Base-by-base conservation (phyloP, 1,140 invertebrate species). In the Sipha flava region DNA sequence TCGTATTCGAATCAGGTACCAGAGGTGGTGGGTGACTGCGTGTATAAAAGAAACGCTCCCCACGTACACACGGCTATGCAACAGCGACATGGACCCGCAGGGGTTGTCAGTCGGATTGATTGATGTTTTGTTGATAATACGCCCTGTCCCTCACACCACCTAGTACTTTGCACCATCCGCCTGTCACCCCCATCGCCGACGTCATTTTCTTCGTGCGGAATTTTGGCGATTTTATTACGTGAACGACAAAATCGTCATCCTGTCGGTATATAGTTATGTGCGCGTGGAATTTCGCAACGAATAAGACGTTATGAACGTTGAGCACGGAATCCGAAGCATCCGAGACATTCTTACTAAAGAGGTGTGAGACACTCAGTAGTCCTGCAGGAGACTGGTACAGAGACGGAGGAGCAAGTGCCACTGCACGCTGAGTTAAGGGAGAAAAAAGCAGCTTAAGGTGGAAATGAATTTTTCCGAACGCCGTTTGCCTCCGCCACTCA, bases 1-100 rank as follows among this genome's bases (percentile, higher is more conserved):
- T 75, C 72, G 16, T 75, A 75, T 75, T 75, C 72, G 47, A 75
- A 75, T 75, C 72, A 75, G 72, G 72, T 75, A 31, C n/a, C n/a
- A n/a, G n/a, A n/a, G n/a, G n/a, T n/a, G n/a, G n/a, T n/a, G n/a
- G n/a, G n/a, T n/a, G n/a, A n/a, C n/a, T n/a, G n/a, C n/a, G n/a
- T n/a, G n/a, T n/a, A n/a, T n/a, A n/a, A n/a, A n/a, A n/a, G n/a
- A n/a, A n/a, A n/a, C n/a, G n/a, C n/a, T n/a, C n/a, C 18, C 5
- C 47, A 12, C 64, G 72, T 54, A 31, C 26, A 66, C 5, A 31
- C 18, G 6, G 21, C 31, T n/a, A n/a, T n/a, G n/a, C 29, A 29
- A 37, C 16, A 49, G 26, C 18, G 70, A 73, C 26, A 49, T 10
- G 45, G n/a, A 57, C 72, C 34, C n/a, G 7, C 54, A 21, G 23